Evolutionary conservation across 2,888 invertebrate species (phyloP).

Genomic region (Folsomia manolachei): DNA sequence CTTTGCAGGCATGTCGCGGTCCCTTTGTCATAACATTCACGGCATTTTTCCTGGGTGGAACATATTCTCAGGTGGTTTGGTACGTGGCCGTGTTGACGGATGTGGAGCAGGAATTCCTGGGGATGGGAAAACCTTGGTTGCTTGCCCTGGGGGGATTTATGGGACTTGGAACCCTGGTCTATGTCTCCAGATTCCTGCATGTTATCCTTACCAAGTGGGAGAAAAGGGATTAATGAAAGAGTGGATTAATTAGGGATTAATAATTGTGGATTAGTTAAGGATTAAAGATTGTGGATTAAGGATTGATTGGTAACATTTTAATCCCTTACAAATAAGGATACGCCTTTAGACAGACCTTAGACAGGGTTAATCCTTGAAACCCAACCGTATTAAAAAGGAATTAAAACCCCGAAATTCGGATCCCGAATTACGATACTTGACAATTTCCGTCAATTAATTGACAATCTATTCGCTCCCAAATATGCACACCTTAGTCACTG

Average conservation of each 20-base stretch:
- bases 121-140: neutral
- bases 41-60: conserved; percentile 13
- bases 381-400: too few species aligned
- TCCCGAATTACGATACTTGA: too few species aligned
- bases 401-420: too few species aligned
- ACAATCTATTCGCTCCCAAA: too few species aligned
- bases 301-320: neutral
- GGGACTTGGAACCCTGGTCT: neutral
- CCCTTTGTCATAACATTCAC: conserved; percentile 15
- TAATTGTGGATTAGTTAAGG: neutral
- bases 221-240: neutral
- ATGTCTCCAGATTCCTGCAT: conserved; percentile 3
- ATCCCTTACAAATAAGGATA: too few species aligned
- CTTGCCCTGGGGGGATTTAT: neutral
- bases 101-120: conserved; percentile 10
- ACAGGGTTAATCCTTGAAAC: too few species aligned
- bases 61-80: conserved; percentile 13
- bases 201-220: conserved; percentile 15
- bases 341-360: too few species aligned
- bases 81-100: conserved; percentile 2
- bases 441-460: too few species aligned
- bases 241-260: neutral
- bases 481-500: too few species aligned
- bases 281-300: neutral
- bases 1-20: conserved; percentile 4